These are phyloP conservation scores for Oscheius onirici DNA, from an alignment of 2,888 invertebrate genomes.

Conservation along the genomic window DNA sequence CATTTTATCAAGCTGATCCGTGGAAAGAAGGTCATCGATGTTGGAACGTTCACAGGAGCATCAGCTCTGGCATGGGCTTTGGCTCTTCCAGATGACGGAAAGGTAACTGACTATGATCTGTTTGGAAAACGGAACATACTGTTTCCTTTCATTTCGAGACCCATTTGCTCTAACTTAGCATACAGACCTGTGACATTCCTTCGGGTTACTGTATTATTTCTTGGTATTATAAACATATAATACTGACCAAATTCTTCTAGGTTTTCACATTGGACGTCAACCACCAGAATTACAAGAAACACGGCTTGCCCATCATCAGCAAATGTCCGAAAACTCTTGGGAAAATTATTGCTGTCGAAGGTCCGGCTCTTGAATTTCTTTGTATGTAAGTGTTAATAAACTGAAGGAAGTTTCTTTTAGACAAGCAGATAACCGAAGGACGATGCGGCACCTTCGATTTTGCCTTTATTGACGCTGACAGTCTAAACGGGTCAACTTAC, in stretches of 20 bases:
- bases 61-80: constrained; percentile 72
- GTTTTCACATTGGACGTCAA: constrained; percentile 46
- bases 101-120: too few species aligned
- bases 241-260: too few species aligned
- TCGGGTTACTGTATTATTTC: too few species aligned
- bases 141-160: too few species aligned
- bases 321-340: constrained; percentile 42
- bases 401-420: constrained; percentile 32
- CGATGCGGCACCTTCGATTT: constrained; percentile 62
- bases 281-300: constrained; percentile 41
- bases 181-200: too few species aligned
- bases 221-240: too few species aligned
- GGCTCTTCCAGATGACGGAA: constrained; percentile 72
- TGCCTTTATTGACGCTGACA: constrained; percentile 72
- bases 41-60: constrained; percentile 72
- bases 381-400: constrained; percentile 18
- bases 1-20: constrained; percentile 55
- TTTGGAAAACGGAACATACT: too few species aligned
- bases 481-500: constrained; percentile 68
- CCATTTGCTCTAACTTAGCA: too few species aligned
- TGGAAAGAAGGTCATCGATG: constrained; percentile 54
- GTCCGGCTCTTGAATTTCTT: constrained; percentile 41
- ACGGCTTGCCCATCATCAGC: constrained; percentile 46
- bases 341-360: constrained; percentile 47
- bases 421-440: constrained; percentile 59